Conservation (phyloP, 2,113 vertebrate species). For the Pedetes capensis region DNA sequence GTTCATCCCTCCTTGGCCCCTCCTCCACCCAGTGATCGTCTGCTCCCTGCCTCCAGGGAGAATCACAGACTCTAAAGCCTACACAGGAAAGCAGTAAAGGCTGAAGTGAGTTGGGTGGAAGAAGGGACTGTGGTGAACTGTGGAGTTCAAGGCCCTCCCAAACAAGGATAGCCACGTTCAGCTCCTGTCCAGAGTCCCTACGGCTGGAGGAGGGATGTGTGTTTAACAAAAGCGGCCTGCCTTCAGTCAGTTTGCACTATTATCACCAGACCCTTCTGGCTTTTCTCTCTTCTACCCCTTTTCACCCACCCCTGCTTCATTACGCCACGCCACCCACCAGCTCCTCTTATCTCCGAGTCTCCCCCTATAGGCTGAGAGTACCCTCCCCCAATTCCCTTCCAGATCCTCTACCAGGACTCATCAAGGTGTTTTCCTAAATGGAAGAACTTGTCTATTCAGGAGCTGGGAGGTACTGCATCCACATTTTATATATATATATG, state of each 20-base stretch:
- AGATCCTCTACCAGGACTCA: not conserved
- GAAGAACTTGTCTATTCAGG: not conserved
- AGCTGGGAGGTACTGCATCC: not conserved
- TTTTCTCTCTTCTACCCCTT: not conserved
- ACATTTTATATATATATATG: too few relatives aligned
- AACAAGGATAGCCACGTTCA: not conserved
- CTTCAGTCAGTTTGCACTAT: not conserved
- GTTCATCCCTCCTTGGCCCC: not conserved
- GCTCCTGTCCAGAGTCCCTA: rapidly evolving
- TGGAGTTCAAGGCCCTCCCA: rapidly evolving
- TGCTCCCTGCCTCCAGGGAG: not conserved
- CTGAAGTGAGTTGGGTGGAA: not conserved
- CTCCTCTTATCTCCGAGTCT: not conserved
- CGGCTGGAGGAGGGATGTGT: not conserved
- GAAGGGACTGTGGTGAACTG: not conserved
- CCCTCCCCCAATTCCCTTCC: not conserved
- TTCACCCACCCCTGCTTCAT: not conserved
- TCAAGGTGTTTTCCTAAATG: not conserved
- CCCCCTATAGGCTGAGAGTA: not conserved
- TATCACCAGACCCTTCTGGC: too few relatives aligned
- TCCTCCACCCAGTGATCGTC: not conserved
- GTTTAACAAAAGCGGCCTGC: not conserved
- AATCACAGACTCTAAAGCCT: not conserved
- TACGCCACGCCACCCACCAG: not conserved
- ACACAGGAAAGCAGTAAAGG: not conserved